Evolutionary conservation across 2,888 invertebrate species (phyloP).

Genomic region (Thalpophila matura): DNA sequence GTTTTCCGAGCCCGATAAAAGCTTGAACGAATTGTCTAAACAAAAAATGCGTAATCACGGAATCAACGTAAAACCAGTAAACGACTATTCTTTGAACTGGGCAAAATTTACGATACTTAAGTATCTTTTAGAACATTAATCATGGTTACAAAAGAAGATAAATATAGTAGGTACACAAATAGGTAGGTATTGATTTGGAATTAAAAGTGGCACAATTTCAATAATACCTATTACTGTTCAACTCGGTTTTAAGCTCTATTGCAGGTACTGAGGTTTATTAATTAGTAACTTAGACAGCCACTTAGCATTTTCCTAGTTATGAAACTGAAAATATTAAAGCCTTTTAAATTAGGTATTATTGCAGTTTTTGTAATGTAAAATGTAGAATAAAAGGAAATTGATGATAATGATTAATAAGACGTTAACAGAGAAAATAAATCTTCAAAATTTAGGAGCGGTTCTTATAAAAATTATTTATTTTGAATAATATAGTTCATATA

Average conservation of each 20-base stretch:
- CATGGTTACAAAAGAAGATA: conserved; percentile 25
- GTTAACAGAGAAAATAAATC: too few species aligned
- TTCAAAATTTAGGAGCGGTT: too few species aligned
- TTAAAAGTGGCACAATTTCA: background rate
- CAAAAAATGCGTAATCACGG: conserved; percentile 52
- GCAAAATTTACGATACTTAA: conserved; percentile 20
- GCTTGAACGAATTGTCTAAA: conserved; percentile 49
- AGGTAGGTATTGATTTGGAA: conserved; percentile 3
- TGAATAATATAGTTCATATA: too few species aligned
- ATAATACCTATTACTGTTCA: background rate
- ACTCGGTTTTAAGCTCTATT: conserved; percentile 4
- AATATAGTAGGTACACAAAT: too few species aligned
- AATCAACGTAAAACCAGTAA: conserved; percentile 43
- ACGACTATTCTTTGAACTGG: conserved; percentile 21
- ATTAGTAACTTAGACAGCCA: background rate
- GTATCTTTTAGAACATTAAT: conserved; percentile 32
- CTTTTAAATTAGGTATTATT: too few species aligned
- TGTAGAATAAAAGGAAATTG: too few species aligned
- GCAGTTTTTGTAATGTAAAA: too few species aligned
- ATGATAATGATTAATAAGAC: too few species aligned
- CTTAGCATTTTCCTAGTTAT: background rate
- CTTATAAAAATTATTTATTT: too few species aligned
- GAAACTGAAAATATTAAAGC: too few species aligned
- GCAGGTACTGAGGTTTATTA: background rate
- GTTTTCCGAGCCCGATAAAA: conserved; percentile 40